These are phyloP conservation scores for Trichacis sp. DNA, from an alignment of 2,888 invertebrate genomes.

Conservation along the genomic window DNA sequence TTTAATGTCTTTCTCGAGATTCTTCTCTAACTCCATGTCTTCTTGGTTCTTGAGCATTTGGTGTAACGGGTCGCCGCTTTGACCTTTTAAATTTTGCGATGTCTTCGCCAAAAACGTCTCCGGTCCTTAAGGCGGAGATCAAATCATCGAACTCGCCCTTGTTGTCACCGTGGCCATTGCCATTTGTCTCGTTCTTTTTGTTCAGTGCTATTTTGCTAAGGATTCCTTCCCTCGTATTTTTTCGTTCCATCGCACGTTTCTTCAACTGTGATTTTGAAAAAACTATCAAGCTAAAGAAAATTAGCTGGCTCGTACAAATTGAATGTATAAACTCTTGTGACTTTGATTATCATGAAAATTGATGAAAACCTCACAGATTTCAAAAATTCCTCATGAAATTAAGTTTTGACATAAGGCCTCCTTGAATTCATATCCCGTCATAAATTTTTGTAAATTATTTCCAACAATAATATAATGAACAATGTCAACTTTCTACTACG, in stretches of 20 bases:
- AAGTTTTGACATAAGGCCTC: too few species aligned
- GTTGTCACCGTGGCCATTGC: constrained; percentile 73
- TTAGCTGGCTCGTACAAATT: too few species aligned
- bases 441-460: too few species aligned
- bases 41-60: constrained; percentile 73
- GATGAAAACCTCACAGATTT: too few species aligned
- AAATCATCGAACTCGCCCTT: constrained; percentile 96
- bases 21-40: constrained; percentile 76
- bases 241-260: constrained; percentile 88
- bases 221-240: constrained; percentile 82
- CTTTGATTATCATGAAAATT: too few species aligned
- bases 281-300: too few species aligned
- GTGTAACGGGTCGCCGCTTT: constrained; percentile 75
- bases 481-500: too few species aligned
- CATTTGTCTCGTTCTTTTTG: constrained; percentile 73
- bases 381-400: too few species aligned
- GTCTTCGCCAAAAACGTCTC: constrained; percentile 95
- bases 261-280: constrained; percentile 76
- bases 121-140: constrained; percentile 93
- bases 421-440: too few species aligned
- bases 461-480: too few species aligned
- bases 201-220: constrained; percentile 81
- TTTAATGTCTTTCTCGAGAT: constrained; percentile 74
- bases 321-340: too few species aligned
- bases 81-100: constrained; percentile 91